Conservation (phyloP, 1,140 invertebrate species). For the Brachionus angularis region DNA sequence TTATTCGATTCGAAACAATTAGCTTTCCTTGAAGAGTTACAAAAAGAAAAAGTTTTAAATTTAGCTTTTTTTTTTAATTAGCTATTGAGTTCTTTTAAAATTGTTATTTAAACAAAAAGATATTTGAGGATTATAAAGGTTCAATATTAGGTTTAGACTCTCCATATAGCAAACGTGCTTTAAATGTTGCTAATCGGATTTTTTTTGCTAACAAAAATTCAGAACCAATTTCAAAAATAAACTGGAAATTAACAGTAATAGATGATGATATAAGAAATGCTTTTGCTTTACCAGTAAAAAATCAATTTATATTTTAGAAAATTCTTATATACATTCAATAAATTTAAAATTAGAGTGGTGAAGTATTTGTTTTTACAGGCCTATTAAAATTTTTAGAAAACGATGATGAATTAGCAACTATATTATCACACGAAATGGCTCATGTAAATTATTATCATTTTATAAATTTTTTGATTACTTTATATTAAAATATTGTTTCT, state of each 20-base stretch:
- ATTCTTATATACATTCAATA: background rate
- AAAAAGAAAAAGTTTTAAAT: conserved; percentile 53
- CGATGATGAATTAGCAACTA: conserved; percentile 64
- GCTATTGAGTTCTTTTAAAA: background rate
- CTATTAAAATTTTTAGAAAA: conserved; percentile 61
- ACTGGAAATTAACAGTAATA: conserved; percentile 61
- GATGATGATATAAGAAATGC: conserved; percentile 58
- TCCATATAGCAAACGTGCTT: background rate
- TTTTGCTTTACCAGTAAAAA: conserved; percentile 62
- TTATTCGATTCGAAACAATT: conserved; percentile 60
- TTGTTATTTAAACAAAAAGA: conserved; percentile 46
- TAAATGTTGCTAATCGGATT: conserved; percentile 52
- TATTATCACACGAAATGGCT: conserved; percentile 68
- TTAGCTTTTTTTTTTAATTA: conserved; percentile 47
- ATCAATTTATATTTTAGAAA: too few species aligned
- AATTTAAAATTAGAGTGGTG: conserved; percentile 58
- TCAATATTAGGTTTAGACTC: conserved; percentile 53
- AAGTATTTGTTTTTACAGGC: conserved; percentile 65
- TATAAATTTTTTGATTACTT: too few species aligned
- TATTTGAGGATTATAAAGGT: conserved; percentile 50
- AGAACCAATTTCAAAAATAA: conserved; percentile 53
- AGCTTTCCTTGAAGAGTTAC: conserved; percentile 52
- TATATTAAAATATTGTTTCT: too few species aligned
- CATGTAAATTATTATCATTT: too few species aligned
- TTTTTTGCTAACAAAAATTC: conserved; percentile 59